These are phyloP conservation scores for Isichthys henryi DNA, from an alignment of 2,113 vertebrate species.

Conservation along the genomic window DNA sequence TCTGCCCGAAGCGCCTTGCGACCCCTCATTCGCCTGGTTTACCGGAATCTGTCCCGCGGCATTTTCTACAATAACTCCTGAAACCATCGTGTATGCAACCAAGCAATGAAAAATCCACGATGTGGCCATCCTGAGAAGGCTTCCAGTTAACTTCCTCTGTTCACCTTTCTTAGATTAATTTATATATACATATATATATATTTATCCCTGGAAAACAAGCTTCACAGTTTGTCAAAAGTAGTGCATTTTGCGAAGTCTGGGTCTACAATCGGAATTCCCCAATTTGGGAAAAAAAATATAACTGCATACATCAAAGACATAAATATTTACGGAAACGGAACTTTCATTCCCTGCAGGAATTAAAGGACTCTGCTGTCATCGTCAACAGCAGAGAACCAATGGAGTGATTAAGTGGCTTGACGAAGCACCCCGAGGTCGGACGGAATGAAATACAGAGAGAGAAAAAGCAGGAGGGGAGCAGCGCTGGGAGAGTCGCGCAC, in stretches of 20 bases:
- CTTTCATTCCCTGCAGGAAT: background rate
- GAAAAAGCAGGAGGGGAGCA: background rate
- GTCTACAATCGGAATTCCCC: background rate
- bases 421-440: background rate
- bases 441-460: background rate
- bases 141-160: background rate
- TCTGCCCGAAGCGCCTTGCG: conserved; percentile 34
- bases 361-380: background rate
- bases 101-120: conserved; percentile 38
- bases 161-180: background rate
- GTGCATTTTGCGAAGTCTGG: background rate
- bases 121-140: conserved; percentile 46
- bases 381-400: background rate
- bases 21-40: conserved; percentile 19
- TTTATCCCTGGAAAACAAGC: background rate
- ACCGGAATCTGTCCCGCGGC: conserved; percentile 37
- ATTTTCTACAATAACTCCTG: conserved; percentile 24
- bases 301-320: background rate
- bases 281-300: background rate
- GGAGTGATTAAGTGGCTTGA: conserved; percentile 13
- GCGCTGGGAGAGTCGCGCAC: background rate
- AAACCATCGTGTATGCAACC: conserved; percentile 52
- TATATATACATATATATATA: background rate
- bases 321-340: background rate
- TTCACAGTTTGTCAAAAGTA: background rate